phyloP scores from a whole-genome alignment of 2,797 vertebrate genomes.

The Sternarchorhynchus goeldii region DNA sequence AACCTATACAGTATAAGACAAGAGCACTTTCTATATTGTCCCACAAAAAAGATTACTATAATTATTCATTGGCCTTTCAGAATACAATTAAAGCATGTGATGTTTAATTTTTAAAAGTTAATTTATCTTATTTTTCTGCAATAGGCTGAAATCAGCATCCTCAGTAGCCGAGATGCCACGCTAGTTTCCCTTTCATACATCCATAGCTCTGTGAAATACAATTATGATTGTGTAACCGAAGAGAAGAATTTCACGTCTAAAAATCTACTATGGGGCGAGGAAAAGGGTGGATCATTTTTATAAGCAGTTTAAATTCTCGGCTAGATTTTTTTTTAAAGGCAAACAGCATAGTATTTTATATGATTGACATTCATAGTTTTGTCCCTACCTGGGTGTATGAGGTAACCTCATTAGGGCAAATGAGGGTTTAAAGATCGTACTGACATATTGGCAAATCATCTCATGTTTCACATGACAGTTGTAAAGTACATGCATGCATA shows the following conservation, averaged over 20 bases:
- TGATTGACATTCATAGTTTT: constrained; percentile 53
- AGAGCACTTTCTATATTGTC: constrained; percentile 33
- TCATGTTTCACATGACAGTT: constrained; percentile 30
- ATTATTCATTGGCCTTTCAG: constrained; percentile 33
- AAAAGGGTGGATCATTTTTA: background rate
- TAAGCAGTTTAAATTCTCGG: constrained; percentile 14
- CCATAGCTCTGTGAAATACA: constrained; percentile 36
- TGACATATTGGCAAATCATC: constrained; percentile 28
- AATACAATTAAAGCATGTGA: constrained; percentile 39
- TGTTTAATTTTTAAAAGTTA: constrained; percentile 16
- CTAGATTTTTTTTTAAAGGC: constrained; percentile 17
- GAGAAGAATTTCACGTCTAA: background rate
- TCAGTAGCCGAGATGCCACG: background rate
- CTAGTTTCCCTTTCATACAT: constrained; percentile 47
- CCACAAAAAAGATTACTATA: constrained; percentile 24
- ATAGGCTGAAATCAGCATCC: constrained; percentile 29
- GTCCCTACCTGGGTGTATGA: constrained; percentile 38
- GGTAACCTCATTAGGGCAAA: constrained; percentile 45
- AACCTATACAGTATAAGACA: constrained; percentile 40
- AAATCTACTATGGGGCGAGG: background rate
- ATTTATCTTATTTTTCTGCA: constrained; percentile 13
- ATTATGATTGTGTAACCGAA: constrained; percentile 41
- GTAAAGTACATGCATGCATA: background rate
- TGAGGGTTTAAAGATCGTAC: constrained; percentile 41
- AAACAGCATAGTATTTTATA: constrained; percentile 29